Percentiles rank a stretch among this genome's conserved stretches.
phyloP scores from a whole-genome alignment of 2,888 invertebrate genomes.

The Cheilosia impressa region DNA sequence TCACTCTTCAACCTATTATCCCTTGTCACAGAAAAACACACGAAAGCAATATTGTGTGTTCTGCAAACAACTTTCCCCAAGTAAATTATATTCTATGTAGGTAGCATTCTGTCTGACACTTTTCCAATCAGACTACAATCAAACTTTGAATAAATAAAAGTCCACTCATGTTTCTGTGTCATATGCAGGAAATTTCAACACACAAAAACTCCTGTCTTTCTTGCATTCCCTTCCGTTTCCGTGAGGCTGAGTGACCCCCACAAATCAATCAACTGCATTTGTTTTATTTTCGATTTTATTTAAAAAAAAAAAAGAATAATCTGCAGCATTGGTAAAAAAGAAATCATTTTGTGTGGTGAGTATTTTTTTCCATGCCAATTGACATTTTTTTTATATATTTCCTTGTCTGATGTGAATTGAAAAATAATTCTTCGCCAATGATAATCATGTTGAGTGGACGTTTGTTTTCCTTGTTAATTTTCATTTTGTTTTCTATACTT shows the following conservation, averaged over 20 bases:
- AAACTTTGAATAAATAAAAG: slow-evolving; percentile 45
- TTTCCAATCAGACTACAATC: slow-evolving; percentile 43
- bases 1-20: too few species aligned
- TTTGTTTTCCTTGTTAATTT: slow-evolving; percentile 56
- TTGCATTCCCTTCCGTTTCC: slow-evolving; percentile 1
- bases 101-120: slow-evolving; percentile 3
- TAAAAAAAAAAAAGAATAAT: background rate
- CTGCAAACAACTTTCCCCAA: background rate
- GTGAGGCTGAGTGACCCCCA: background rate
- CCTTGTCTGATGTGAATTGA: slow-evolving; percentile 44
- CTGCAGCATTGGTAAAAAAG: slow-evolving; percentile 5
- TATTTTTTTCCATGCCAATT: slow-evolving; percentile 29
- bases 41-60: background rate
- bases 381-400: slow-evolving; percentile 6
- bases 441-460: slow-evolving; percentile 70
- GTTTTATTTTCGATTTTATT: slow-evolving; percentile 10
- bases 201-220: slow-evolving; percentile 2
- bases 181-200: slow-evolving; percentile 44
- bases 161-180: slow-evolving; percentile 39
- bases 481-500: slow-evolving; percentile 24
- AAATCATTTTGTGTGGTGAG: background rate
- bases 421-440: slow-evolving; percentile 63
- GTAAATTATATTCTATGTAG: background rate
- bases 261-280: slow-evolving; percentile 25
- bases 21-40: too few species aligned